phyloP scores from a whole-genome alignment of 2,797 vertebrate genomes.

The Botia kubotai region DNA sequence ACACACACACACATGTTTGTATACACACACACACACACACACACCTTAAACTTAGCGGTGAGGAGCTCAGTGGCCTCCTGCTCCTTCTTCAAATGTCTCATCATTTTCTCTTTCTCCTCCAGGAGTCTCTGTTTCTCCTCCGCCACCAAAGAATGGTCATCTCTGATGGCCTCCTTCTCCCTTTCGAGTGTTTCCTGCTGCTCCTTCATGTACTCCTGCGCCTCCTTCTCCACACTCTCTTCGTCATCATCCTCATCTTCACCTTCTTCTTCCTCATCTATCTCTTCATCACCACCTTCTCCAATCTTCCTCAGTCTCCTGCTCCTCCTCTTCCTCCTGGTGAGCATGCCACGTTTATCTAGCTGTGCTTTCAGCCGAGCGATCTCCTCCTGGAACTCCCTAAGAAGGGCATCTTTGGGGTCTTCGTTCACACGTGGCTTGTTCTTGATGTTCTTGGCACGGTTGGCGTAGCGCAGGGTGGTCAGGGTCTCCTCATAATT shows the following conservation, averaged over 20 bases:
- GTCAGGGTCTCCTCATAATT: conserved; percentile 95
- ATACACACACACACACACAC: conserved; percentile 26
- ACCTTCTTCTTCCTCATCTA: conserved; percentile 70
- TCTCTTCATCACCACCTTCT: conserved; percentile 65
- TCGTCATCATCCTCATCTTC: conserved; percentile 77
- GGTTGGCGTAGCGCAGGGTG: conserved; percentile 93
- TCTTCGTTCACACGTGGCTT: conserved; percentile 95
- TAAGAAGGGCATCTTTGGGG: conserved; percentile 92
- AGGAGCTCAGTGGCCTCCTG: conserved; percentile 92
- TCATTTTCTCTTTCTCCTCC: conserved; percentile 96
- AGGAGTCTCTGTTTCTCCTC: conserved; percentile 94
- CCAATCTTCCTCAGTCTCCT: conserved; percentile 82
- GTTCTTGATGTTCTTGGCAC: conserved; percentile 98
- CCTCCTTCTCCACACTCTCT: conserved; percentile 84
- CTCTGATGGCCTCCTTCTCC: conserved; percentile 92
- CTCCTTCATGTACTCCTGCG: conserved; percentile 86
- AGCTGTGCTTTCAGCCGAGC: conserved; percentile 92
- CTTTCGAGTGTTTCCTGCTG: conserved; percentile 91
- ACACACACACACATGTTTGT: neutral
- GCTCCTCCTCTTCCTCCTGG: conserved; percentile 74
- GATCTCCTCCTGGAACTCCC: conserved; percentile 95
- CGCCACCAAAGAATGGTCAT: conserved; percentile 87
- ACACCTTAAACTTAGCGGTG: conserved; percentile 93
- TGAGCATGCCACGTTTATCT: conserved; percentile 72
- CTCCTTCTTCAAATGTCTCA: conserved; percentile 90